Percentiles rank a stretch among this genome's conserved stretches.
These are phyloP conservation scores for Plagiodera versicolora DNA, from an alignment of 2,888 invertebrate genomes.

Conservation along the genomic window DNA sequence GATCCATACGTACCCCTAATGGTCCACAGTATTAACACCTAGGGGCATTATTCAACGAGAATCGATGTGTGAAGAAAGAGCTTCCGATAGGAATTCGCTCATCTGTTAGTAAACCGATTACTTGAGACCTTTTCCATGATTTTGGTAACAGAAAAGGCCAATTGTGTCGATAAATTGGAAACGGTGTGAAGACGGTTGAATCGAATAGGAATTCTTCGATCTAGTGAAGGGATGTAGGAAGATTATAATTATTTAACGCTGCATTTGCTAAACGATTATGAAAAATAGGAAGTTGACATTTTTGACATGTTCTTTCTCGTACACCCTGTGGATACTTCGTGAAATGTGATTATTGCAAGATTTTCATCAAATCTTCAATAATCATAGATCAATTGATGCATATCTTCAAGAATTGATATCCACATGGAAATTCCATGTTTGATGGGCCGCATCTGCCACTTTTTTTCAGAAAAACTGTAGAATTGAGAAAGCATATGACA, in stretches of 20 bases:
- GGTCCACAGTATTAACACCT: slow-evolving; percentile 35
- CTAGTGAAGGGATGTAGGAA: slow-evolving; percentile 1
- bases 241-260: slow-evolving; percentile 4
- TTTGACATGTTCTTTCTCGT: no score
- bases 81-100: slow-evolving; percentile 46
- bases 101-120: slow-evolving; percentile 51
- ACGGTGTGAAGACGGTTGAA: slow-evolving; percentile 23
- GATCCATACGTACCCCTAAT: slow-evolving; percentile 12
- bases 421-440: no score
- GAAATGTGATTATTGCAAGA: no score
- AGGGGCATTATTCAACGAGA: slow-evolving; percentile 38
- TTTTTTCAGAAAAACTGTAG: no score
- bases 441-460: no score
- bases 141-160: slow-evolving; percentile 30
- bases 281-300: no score
- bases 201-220: slow-evolving; percentile 12
- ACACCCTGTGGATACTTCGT: no score
- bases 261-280: no score
- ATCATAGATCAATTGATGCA: no score
- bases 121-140: slow-evolving; percentile 40
- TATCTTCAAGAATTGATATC: no score
- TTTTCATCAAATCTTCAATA: no score
- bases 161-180: slow-evolving; percentile 24
- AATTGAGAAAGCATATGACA: no score
- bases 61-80: slow-evolving; percentile 45